Percentiles rank a stretch among this genome's conserved stretches.
phyloP scores from a whole-genome alignment of 2,113 vertebrate genomes.

The Eolophus roseicapilla region DNA sequence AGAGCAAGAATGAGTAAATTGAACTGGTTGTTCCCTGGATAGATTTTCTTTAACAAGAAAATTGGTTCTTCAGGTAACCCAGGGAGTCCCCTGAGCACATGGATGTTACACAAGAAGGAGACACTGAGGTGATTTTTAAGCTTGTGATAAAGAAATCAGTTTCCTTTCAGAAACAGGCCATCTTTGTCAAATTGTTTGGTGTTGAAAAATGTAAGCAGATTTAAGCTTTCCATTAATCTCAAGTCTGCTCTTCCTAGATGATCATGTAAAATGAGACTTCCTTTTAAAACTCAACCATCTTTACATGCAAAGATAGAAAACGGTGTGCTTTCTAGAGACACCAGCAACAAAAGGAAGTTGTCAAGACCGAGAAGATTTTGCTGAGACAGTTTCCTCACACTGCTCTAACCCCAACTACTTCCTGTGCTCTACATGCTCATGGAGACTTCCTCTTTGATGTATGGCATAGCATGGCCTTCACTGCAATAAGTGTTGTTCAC shows the following conservation, averaged over 20 bases:
- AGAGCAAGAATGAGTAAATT: not conserved
- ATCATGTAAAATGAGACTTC: not conserved
- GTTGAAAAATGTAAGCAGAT: not conserved
- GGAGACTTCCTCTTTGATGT: not conserved
- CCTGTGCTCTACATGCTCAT: not conserved
- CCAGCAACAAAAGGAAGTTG: not conserved
- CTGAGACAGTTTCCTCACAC: conserved; percentile 12
- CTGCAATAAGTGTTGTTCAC: not conserved
- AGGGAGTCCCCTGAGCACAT: not conserved
- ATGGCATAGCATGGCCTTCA: not conserved
- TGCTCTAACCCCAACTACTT: not conserved
- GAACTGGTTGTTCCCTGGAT: not conserved
- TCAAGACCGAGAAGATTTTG: conserved; percentile 12
- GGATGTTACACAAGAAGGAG: not conserved
- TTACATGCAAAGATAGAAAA: not conserved
- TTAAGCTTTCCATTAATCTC: not conserved
- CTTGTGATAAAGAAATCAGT: not conserved
- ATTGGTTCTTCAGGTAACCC: not conserved
- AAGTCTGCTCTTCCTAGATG: not conserved
- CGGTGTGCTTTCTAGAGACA: not conserved
- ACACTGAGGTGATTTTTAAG: not conserved
- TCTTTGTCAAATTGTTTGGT: not conserved
- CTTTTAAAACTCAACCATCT: not conserved
- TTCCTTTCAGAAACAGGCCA: not conserved
- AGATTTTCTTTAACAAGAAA: not conserved